A percentile compares a stretch with the other conserved stretches of the same genome.
These are phyloP conservation scores for Dicrostonyx torquatus DNA, from an alignment of 2,797 vertebrate genomes.

Conservation along the genomic window DNA sequence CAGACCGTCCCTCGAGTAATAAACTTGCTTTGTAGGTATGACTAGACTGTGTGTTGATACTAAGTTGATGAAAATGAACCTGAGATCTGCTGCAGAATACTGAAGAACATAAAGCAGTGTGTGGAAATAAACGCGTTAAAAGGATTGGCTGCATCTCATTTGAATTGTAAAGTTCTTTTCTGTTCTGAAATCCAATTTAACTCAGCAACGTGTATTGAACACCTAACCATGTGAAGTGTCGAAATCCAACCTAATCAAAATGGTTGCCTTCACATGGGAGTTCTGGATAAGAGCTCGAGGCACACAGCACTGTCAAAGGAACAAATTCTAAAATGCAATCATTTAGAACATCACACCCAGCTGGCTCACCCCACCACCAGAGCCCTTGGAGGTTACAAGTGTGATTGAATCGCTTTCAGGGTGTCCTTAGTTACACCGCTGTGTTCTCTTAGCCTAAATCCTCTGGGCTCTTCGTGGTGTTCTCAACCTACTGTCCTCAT, in stretches of 20 bases:
- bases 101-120: background rate
- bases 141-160: slow-evolving; percentile 19
- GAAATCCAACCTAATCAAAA: slow-evolving; percentile 45
- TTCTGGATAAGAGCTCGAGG: background rate
- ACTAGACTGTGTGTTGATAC: background rate
- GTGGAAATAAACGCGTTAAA: slow-evolving; percentile 7
- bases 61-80: slow-evolving; percentile 4
- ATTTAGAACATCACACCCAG: too few relatives aligned
- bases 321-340: background rate
- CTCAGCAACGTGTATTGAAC: slow-evolving; percentile 35
- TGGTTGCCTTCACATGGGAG: background rate
- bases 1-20: slow-evolving; percentile 13
- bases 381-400: background rate
- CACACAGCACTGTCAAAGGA: background rate
- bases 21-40: background rate
- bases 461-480: background rate
- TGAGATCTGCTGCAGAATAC: background rate
- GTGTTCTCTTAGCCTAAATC: background rate
- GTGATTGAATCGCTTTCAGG: background rate
- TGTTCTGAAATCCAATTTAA: slow-evolving; percentile 59
- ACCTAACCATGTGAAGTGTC: slow-evolving; percentile 39
- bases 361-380: background rate
- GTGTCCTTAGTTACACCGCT: background rate
- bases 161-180: slow-evolving; percentile 11
- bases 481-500: background rate